These are phyloP conservation scores for Pocillopora grandis DNA, from an alignment of 92 coral and sea anemone species.

Conservation along the genomic window DNA sequence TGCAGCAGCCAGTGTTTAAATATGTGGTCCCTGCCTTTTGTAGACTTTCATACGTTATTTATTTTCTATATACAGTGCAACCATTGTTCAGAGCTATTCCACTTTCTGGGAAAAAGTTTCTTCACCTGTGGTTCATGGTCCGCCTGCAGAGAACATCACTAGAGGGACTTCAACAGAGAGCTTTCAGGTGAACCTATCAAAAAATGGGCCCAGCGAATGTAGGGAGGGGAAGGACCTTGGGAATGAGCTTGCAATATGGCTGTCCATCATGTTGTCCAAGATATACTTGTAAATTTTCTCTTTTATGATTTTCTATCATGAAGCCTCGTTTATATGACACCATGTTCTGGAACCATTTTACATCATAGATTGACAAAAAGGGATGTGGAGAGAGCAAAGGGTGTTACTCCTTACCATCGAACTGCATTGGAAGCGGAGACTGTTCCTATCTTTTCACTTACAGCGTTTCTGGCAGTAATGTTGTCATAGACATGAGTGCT, in stretches of 20 bases:
- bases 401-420: slow-evolving; percentile 62
- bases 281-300: no score
- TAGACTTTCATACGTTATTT: neutral
- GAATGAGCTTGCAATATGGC: no score
- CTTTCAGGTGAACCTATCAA: slow-evolving; percentile 32
- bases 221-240: no score
- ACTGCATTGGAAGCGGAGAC: slow-evolving; percentile 55
- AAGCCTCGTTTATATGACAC: neutral
- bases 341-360: no score
- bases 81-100: slow-evolving; percentile 45
- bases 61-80: slow-evolving; percentile 45
- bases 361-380: slow-evolving; percentile 54
- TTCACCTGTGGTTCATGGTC: slow-evolving; percentile 46
- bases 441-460: slow-evolving; percentile 75
- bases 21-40: no score
- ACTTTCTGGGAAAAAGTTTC: slow-evolving; percentile 48
- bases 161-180: slow-evolving; percentile 16
- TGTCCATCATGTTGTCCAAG: no score
- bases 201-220: neutral
- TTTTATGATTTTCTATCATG: neutral
- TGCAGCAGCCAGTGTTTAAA: no score
- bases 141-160: slow-evolving; percentile 24
- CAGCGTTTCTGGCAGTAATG: slow-evolving; percentile 46
- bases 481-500: slow-evolving; percentile 69
- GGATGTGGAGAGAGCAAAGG: slow-evolving; percentile 76